Base-by-base conservation (phyloP, 2,113 vertebrate species). In the Gallinago undulata region DNA sequence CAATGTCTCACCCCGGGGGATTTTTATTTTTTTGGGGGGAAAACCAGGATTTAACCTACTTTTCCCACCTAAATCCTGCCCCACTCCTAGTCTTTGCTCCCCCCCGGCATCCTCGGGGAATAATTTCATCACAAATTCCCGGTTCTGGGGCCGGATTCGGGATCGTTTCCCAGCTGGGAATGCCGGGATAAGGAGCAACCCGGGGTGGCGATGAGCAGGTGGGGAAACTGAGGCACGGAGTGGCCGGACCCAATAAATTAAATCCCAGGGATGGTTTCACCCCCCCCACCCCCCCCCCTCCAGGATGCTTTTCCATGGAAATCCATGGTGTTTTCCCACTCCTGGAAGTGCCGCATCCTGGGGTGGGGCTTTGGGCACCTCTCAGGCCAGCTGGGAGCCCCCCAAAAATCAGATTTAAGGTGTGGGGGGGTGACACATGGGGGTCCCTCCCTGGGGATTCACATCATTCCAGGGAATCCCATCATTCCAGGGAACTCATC, bases 201-300 rank as follows among this genome's bases (percentile, higher is more conserved):
- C 19, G 0, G 1, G 15, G 37, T 9, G 5, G 12, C 3, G 3
- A 31, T 22, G 50, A 30, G 13, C 5, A 0, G 19, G 3, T 16
- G 37, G n/a, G 56, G 48, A 70, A 84, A 84, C 56, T 2, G 72
- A 84, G 50, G 57, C 66, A 72, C 1, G 11, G 35, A 25, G 21
- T 18, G 31, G 41, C 60, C 19, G 1, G 41, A 43, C 17, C 27
- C 39, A 4, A 13, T 13, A 30, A 56, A 56, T 55, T 16, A 31
- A 47, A 56, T 31, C 22, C 79, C 41, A 0, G 6, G 23, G 11
- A n/a, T 48, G 14, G 16, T 64, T 47, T 31, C 19, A 37, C 24
- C 5, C 41, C 13, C 43, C 41, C 13, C 43, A 6, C 43, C 50
- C 24, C 25, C 21, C 41, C 41, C 16, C 43, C 50, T 19, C 33